Conservation (phyloP, 2,797 vertebrate species). For the Yasuhikotakia modesta region DNA sequence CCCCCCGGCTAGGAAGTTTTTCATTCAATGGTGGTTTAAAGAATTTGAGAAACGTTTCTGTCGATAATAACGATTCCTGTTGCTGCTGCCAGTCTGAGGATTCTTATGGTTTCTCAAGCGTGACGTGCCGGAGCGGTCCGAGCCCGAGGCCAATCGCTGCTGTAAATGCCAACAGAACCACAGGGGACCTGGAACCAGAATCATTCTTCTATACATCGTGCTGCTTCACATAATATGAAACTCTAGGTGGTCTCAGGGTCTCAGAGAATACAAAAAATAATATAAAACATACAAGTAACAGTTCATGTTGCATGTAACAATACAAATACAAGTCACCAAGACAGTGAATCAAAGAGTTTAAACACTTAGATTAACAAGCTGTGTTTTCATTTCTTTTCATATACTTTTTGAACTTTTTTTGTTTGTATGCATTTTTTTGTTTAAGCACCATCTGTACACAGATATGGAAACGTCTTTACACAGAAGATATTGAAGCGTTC, state of each 20-base stretch:
- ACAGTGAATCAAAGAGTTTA: slow-evolving; percentile 81
- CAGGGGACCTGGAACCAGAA: slow-evolving; percentile 23
- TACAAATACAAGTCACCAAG: slow-evolving; percentile 79
- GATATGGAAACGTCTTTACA: slow-evolving; percentile 77
- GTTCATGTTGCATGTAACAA: slow-evolving; percentile 76
- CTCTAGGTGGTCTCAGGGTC: slow-evolving; percentile 75
- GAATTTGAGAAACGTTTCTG: neutral
- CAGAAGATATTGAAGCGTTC: slow-evolving; percentile 84
- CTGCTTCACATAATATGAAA: slow-evolving; percentile 34
- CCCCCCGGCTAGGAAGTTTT: neutral
- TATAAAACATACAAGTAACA: slow-evolving; percentile 83
- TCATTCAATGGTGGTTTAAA: neutral
- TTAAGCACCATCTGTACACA: slow-evolving; percentile 89
- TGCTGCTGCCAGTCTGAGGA: slow-evolving; percentile 38
- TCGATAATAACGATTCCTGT: slow-evolving; percentile 19
- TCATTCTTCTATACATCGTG: slow-evolving; percentile 23
- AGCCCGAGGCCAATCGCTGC: slow-evolving; percentile 16
- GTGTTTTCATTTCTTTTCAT: slow-evolving; percentile 63
- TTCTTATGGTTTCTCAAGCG: slow-evolving; percentile 22
- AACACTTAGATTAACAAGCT: slow-evolving; percentile 81
- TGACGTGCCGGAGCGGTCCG: neutral
- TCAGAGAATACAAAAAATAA: slow-evolving; percentile 61
- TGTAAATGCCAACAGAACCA: slow-evolving; percentile 28
- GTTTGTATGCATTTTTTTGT: slow-evolving; percentile 45
- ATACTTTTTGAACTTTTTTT: slow-evolving; percentile 65